phyloP scores from a whole-genome alignment of 2,113 vertebrate species.

The Equus przewalskii region DNA sequence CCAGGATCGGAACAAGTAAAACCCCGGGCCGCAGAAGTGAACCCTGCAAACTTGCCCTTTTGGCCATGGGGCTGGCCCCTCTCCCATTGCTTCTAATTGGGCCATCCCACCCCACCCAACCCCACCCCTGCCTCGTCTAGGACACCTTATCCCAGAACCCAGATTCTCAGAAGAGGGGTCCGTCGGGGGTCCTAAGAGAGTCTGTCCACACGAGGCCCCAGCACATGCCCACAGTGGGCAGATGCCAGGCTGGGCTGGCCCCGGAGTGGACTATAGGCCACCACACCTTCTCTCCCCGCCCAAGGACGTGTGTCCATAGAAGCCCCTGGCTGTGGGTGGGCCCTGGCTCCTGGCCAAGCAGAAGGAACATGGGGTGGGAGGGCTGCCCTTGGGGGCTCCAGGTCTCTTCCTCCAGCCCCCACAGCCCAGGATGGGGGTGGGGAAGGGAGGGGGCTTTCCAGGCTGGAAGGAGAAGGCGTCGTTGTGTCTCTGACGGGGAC shows the following conservation, averaged over 20 bases:
- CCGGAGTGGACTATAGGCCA: rapidly evolving
- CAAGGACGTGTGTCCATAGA: rapidly evolving
- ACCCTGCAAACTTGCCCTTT: too few species aligned
- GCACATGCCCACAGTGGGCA: rapidly evolving
- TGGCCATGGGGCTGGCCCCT: too few species aligned
- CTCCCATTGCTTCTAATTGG: neutral
- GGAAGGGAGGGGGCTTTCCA: conserved; percentile 80
- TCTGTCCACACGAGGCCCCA: neutral
- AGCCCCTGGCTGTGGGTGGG: neutral
- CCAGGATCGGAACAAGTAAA: too few species aligned
- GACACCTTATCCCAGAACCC: neutral
- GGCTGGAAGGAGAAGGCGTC: conserved; percentile 78
- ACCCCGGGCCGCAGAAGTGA: too few species aligned
- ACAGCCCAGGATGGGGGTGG: neutral
- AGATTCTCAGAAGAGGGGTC: neutral
- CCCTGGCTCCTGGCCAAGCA: neutral
- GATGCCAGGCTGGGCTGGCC: neutral
- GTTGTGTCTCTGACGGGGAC: neutral
- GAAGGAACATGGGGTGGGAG: too few species aligned
- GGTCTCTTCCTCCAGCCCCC: neutral
- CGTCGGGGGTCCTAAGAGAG: rapidly evolving
- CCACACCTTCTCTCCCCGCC: neutral
- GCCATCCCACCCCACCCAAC: neutral
- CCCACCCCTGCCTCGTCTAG: neutral
- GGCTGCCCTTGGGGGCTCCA: neutral